phyloP scores from a whole-genome alignment of 1,140 invertebrate genomes.

The Diprion similis region DNA sequence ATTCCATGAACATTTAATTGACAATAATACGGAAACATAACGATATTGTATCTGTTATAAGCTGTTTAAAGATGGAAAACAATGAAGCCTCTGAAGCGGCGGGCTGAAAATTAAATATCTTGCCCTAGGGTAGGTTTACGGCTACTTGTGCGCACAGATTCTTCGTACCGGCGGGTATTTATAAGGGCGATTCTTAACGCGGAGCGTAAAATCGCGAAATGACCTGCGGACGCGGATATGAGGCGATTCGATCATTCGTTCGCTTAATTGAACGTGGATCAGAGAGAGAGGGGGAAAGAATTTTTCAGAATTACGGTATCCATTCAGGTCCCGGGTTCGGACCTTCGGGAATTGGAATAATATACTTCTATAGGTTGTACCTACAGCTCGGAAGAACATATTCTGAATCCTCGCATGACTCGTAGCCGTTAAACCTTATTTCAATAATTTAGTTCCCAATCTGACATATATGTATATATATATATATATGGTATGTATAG shows the following conservation, averaged over 20 bases:
- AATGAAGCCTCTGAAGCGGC: background rate
- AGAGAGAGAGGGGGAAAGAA: no score
- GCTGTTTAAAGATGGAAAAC: background rate
- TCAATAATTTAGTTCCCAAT: background rate
- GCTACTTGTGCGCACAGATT: no score
- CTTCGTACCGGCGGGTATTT: no score
- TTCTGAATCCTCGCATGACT: slow-evolving; percentile 3
- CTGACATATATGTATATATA: background rate
- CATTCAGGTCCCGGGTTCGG: no score
- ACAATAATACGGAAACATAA: background rate
- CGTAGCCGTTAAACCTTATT: background rate
- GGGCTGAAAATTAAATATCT: background rate
- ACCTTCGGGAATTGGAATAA: no score
- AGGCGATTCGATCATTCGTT: no score
- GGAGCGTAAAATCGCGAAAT: no score
- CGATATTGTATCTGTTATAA: background rate
- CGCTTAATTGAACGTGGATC: no score
- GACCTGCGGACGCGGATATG: no score
- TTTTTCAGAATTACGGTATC: no score
- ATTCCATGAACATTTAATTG: background rate
- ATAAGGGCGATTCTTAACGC: no score
- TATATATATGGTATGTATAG: no score
- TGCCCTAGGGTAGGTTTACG: background rate
- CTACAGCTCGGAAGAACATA: background rate
- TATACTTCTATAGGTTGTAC: background rate